Percentiles rank a stretch among this genome's conserved stretches.
These are phyloP conservation scores for Sternotherus odoratus DNA, from an alignment of 2,797 vertebrate species.

Conservation along the genomic window DNA sequence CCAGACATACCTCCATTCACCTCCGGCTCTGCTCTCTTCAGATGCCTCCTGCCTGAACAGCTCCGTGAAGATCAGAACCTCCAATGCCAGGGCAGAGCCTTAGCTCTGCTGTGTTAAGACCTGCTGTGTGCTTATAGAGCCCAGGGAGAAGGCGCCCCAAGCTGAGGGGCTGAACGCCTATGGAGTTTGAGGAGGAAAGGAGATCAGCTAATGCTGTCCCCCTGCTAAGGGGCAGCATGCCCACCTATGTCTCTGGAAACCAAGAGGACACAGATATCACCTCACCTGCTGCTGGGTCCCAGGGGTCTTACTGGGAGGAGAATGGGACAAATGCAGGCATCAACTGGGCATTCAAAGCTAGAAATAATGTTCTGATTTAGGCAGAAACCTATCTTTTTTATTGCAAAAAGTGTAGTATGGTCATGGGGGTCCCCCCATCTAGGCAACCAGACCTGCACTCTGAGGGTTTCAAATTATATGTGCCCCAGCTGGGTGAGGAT, in stretches of 20 bases:
- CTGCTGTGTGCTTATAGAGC: too few relatives aligned
- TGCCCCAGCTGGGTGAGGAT: too few relatives aligned
- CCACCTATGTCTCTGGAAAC: too few relatives aligned
- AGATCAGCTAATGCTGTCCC: neutral
- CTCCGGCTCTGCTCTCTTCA: neutral
- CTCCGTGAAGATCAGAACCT: neutral
- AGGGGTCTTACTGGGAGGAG: neutral
- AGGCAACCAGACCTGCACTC: neutral
- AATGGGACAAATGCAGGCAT: neutral
- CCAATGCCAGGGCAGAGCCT: neutral
- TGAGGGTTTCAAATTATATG: too few relatives aligned
- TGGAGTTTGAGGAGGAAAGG: too few relatives aligned
- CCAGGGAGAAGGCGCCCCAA: neutral
- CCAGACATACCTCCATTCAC: neutral
- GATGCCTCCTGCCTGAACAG: neutral
- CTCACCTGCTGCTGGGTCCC: neutral
- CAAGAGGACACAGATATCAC: neutral
- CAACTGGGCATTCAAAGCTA: neutral
- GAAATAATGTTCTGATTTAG: too few relatives aligned
- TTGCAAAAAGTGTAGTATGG: rapidly evolving
- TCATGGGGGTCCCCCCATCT: neutral
- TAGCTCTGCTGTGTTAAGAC: rapidly evolving
- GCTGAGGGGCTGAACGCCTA: neutral
- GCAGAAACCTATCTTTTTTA: too few relatives aligned
- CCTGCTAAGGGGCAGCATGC: too few relatives aligned